Evolutionary conservation across 2,797 vertebrate genomes (phyloP).

Genomic region (Epinephelus awoara): DNA sequence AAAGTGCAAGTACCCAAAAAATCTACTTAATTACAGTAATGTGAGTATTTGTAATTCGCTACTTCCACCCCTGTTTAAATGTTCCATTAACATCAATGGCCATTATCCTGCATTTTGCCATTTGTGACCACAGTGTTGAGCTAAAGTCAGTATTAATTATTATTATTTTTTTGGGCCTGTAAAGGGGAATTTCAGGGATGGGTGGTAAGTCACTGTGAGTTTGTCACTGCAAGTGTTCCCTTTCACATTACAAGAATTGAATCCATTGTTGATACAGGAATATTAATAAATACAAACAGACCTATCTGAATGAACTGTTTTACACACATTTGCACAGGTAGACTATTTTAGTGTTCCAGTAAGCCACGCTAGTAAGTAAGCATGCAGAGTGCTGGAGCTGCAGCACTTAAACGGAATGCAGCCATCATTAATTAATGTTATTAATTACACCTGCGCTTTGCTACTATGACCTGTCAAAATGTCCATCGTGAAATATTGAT

Average conservation of each 20-base stretch:
- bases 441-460: constrained; percentile 32
- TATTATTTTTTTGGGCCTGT: neutral
- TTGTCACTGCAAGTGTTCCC: neutral
- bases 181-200: neutral
- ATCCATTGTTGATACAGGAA: constrained; percentile 2
- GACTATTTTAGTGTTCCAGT: neutral
- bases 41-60: too few species aligned
- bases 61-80: constrained; percentile 3
- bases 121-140: neutral
- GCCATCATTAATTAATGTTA: constrained; percentile 40
- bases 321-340: neutral
- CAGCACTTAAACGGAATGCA: constrained; percentile 3
- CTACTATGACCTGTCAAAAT: constrained; percentile 30
- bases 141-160: neutral
- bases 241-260: constrained; percentile 4
- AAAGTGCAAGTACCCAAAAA: too few species aligned
- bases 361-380: neutral
- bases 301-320: neutral
- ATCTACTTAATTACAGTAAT: too few species aligned
- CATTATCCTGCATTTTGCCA: constrained; percentile 6
- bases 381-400: neutral
- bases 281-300: neutral
- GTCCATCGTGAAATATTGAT: constrained; percentile 25
- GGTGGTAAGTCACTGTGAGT: neutral
- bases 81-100: neutral